phyloP scores from a whole-genome alignment of 2,888 invertebrate genomes.

The Euphydryas editha region DNA sequence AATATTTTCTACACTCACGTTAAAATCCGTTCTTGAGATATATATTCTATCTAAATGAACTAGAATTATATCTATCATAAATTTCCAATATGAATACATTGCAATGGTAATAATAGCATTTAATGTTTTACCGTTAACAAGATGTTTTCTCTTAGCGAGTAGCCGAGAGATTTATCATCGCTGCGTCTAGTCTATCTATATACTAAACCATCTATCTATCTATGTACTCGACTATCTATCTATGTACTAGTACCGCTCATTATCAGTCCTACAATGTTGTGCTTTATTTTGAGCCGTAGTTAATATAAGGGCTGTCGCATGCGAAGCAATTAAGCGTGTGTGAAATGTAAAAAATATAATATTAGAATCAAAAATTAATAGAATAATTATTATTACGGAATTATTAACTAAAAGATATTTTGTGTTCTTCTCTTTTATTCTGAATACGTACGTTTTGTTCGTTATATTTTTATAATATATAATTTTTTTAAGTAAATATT shows the following conservation, averaged over 20 bases:
- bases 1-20: not conserved
- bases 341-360: not conserved
- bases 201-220: not conserved
- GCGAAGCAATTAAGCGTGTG: not conserved
- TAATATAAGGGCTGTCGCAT: constrained; percentile 22
- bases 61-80: not conserved
- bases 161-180: constrained; percentile 32
- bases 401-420: too few species aligned
- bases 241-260: constrained; percentile 28
- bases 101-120: constrained; percentile 7
- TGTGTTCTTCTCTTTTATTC: too few species aligned
- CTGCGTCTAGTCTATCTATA: constrained; percentile 14
- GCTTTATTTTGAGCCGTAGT: constrained; percentile 31
- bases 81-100: not conserved
- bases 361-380: too few species aligned
- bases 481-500: too few species aligned
- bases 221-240: not conserved
- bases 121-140: constrained; percentile 17
- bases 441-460: too few species aligned
- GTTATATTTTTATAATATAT: too few species aligned
- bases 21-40: too few species aligned
- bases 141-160: constrained; percentile 16
- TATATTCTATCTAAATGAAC: not conserved
- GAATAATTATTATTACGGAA: too few species aligned
- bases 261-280: constrained; percentile 34